Evolutionary conservation across 2,113 vertebrate genomes (phyloP), one percentile per base, ranked within the genome.

Genomic region (Spizaetus ornatus): DNA sequence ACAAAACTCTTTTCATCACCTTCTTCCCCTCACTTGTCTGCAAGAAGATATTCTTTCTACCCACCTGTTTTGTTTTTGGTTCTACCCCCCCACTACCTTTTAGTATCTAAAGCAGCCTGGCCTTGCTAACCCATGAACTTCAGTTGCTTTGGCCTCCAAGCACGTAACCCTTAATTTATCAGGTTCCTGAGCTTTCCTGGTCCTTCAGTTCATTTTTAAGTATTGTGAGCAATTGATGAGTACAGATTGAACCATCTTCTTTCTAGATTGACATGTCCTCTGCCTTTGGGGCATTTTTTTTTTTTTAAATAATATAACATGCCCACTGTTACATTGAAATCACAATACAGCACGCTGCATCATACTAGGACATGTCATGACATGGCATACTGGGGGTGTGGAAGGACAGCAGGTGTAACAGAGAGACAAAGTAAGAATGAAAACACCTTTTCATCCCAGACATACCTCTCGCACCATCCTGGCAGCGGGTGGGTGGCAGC

Each of bases 381-480:
- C 40, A 8, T 6, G 1, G 18, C 85, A 16, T 17, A 2, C 20
- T 7, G 16, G 32, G 27, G 10, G 11, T 13, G 13, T 0, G 1
- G 23, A 50, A 80, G 11, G 31, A 11, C 27, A 50, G 1, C 27
- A 31, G 21, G 3, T 11, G 3, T 6, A 23, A 21, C 16, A 69
- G 38, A 59, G 36, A 50, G 4, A 18, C 7, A 26, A 67, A 61
- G 5, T 11, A 62, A 59, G 23, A 66, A 11, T 8, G 7, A 31
- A 66, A 20, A 1, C 2, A 2, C 0, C 0, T 32, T 63, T 38
- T 13, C 2, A 34, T 70, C 29, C 9, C 26, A 53, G 34, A n/a
- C 2, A 0, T 1, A 47, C 23, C 34, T 71, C 61, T 59, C 1
- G 0, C 9, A 8, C 0, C 1, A 11, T 27, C 26, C 81, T 3